Base-by-base conservation (phyloP, 2,113 vertebrate species). In the Heterotis niloticus region DNA sequence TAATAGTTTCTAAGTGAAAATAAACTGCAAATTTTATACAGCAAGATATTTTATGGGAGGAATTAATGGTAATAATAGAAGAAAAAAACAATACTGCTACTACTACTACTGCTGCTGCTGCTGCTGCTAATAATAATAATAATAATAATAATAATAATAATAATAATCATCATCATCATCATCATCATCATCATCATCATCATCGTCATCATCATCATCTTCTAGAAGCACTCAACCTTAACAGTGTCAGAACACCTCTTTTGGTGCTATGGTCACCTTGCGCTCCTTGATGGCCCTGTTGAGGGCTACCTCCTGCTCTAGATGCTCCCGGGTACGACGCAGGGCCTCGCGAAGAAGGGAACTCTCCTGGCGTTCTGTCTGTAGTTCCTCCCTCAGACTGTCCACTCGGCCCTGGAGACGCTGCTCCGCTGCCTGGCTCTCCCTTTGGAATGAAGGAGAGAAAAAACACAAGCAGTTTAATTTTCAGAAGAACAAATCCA, bases 281-380 rank as follows among this genome's bases (percentile, higher is more conserved):
- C 65, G 86, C 74, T 76, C 73, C 64, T 74, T 86, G 51, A 83
- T 74, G 0, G 1, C 81, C 66, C 74, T 80, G 80, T 71, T 86
- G 79, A 87, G 29, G 77, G 79, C 83, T 82, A 85, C 90, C 81
- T 92, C 90, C 80, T 82, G 88, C 18, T 29, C 82, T 79, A 94
- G 89, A 81, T 87, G 90, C 0, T 81, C 81, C 84, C 85, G 90
- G 0, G 10, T 83, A 80, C 90, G 88, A 79, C 90, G 81, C 83
- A 94, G 86, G 0, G 93, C 89, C 84, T 93, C 92, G 1, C 62
- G 85, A 20, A 95, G 88, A 82, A 92, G 81, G 0, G 88, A 88
- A 62, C 91, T 94, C 75, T 95, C 93, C 26, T 92, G 90, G 0
- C 79, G 78, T 65, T 88, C 86, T 24, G 83, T 88, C 78, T 86